Evolutionary conservation across 2,113 vertebrate species (phyloP).

Genomic region (Pagrus major): DNA sequence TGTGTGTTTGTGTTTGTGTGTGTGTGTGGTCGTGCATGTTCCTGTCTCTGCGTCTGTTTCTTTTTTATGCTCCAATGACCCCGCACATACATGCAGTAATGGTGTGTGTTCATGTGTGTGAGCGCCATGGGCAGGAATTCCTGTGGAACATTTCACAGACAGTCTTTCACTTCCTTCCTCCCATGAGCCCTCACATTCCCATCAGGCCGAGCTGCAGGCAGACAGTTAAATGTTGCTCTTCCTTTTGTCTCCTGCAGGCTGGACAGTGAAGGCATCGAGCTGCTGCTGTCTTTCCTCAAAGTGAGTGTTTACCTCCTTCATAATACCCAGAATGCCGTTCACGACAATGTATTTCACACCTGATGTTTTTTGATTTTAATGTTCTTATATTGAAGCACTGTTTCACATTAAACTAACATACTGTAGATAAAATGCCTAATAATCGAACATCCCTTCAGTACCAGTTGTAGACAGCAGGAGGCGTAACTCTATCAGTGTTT

Average conservation of each 20-base stretch:
- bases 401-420: too few species aligned
- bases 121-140: constrained; percentile 77
- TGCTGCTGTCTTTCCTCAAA: constrained; percentile 94
- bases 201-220: constrained; percentile 44
- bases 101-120: constrained; percentile 1
- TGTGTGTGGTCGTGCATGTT: neutral
- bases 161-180: constrained; percentile 76
- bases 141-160: constrained; percentile 77
- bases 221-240: constrained; percentile 43
- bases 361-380: neutral
- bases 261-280: constrained; percentile 96
- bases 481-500: neutral
- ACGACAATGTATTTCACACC: neutral
- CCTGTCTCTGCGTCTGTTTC: neutral
- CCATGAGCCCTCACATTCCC: constrained; percentile 58
- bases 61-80: neutral
- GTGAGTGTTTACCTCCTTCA: constrained; percentile 56
- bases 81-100: neutral
- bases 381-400: neutral
- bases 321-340: constrained; percentile 14
- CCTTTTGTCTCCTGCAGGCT: constrained; percentile 85
- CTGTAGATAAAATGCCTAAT: too few species aligned
- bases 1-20: constrained; percentile 2
- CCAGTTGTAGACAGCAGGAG: constrained; percentile 47
- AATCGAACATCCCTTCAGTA: constrained; percentile 2